Percentiles rank a stretch among this genome's conserved stretches.
phyloP scores from a whole-genome alignment of 2,888 invertebrate genomes.

The Ennomos quercinarius region DNA sequence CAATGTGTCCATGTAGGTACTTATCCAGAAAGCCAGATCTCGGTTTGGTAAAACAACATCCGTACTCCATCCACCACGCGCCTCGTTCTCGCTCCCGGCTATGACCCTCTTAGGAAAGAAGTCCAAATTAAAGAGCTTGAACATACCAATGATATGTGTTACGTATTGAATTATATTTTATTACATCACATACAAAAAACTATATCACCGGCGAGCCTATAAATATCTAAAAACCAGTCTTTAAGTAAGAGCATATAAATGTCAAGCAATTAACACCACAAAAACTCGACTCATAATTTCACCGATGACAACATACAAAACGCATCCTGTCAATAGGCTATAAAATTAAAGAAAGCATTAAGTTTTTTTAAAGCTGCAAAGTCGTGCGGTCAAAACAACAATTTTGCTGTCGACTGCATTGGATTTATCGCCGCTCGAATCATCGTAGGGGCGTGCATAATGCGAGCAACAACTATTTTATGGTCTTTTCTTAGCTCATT shows the following conservation, averaged over 20 bases:
- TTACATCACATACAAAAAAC: conserved; percentile 41
- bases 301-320: conserved; percentile 56
- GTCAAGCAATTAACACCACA: conserved; percentile 26
- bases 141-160: conserved; percentile 44
- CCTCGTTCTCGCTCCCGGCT: conserved; percentile 49
- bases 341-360: conserved; percentile 62
- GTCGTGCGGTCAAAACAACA: conserved; percentile 80
- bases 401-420: conserved; percentile 81
- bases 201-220: conserved; percentile 14
- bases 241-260: conserved; percentile 14
- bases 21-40: conserved; percentile 31
- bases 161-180: conserved; percentile 43
- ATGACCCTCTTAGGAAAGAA: conserved; percentile 60
- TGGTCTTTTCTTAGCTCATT: conserved; percentile 68
- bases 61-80: conserved; percentile 42
- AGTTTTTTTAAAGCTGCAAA: conserved; percentile 61
- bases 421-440: conserved; percentile 80
- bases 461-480: conserved; percentile 76
- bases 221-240: conserved; percentile 32
- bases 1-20: conserved; percentile 22
- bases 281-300: conserved; percentile 33
- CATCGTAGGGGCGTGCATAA: conserved; percentile 83
- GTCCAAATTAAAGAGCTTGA: conserved; percentile 30
- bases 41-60: conserved; percentile 60
- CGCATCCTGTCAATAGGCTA: conserved; percentile 63